These are phyloP conservation scores for Phalacrocorax carbo DNA, from an alignment of 2,113 vertebrate species.

Conservation along the genomic window DNA sequence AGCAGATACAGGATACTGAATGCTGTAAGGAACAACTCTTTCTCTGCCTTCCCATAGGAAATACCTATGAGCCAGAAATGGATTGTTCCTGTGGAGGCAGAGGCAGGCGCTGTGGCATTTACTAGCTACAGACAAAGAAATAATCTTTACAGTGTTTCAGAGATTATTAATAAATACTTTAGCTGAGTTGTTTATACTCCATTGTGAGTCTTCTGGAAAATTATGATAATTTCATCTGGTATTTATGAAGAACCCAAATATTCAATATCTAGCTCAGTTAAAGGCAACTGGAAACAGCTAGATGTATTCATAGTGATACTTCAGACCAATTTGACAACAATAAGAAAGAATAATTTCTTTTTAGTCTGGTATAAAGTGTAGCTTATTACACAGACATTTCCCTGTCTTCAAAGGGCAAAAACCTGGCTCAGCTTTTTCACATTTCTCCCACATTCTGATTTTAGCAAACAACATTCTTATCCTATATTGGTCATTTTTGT, in stretches of 20 bases:
- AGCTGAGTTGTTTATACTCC: not conserved
- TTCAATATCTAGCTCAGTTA: not conserved
- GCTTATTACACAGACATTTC: not conserved
- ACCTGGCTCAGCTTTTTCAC: constrained; percentile 4
- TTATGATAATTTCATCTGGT: not conserved
- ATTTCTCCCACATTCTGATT: not conserved
- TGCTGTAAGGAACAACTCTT: not conserved
- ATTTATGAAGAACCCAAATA: not conserved
- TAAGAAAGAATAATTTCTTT: constrained; percentile 26
- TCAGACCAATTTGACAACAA: not conserved
- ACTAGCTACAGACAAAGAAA: not conserved
- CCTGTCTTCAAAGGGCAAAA: constrained; percentile 47
- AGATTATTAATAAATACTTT: constrained; percentile 2
- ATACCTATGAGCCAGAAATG: not conserved
- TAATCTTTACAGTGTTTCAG: not conserved
- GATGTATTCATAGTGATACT: not conserved
- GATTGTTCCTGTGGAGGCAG: not conserved
- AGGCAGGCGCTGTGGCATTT: not conserved
- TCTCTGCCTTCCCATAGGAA: not conserved
- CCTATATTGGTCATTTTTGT: not conserved
- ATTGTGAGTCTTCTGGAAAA: constrained; percentile 5
- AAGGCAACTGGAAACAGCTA: not conserved
- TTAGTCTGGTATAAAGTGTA: constrained; percentile 29
- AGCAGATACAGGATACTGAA: not conserved
- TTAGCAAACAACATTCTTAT: not conserved